Evolutionary conservation across 2,113 vertebrate species (phyloP).

Genomic region (Rynchops niger): DNA sequence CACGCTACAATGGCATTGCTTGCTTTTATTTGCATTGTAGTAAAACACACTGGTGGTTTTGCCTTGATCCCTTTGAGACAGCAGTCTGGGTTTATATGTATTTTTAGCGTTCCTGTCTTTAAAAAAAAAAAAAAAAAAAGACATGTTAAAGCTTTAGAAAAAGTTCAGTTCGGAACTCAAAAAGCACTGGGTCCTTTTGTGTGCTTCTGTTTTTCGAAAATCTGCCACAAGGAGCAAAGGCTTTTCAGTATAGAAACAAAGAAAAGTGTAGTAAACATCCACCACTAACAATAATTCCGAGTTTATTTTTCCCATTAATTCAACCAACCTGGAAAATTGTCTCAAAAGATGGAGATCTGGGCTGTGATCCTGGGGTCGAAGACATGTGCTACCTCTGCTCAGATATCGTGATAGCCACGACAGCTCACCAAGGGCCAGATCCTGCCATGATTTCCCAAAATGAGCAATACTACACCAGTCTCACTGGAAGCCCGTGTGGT

Average conservation of each 20-base stretch:
- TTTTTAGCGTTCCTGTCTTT: neutral
- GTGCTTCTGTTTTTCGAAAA: neutral
- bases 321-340: neutral
- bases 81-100: neutral
- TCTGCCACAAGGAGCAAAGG: neutral
- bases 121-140: neutral
- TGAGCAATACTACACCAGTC: neutral
- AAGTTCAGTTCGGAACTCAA: neutral
- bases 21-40: neutral
- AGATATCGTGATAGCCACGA: accelerated
- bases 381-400: neutral
- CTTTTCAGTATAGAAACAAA: neutral
- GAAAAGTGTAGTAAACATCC: neutral
- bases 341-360: neutral
- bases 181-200: neutral
- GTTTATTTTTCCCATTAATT: neutral
- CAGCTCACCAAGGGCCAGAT: neutral
- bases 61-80: neutral
- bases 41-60: neutral
- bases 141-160: neutral
- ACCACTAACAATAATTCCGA: neutral
- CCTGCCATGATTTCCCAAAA: neutral
- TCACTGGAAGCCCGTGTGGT: neutral
- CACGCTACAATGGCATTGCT: neutral
- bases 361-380: neutral